phyloP scores from a whole-genome alignment of 2,888 invertebrate genomes.

The Abrostola triplasia region DNA sequence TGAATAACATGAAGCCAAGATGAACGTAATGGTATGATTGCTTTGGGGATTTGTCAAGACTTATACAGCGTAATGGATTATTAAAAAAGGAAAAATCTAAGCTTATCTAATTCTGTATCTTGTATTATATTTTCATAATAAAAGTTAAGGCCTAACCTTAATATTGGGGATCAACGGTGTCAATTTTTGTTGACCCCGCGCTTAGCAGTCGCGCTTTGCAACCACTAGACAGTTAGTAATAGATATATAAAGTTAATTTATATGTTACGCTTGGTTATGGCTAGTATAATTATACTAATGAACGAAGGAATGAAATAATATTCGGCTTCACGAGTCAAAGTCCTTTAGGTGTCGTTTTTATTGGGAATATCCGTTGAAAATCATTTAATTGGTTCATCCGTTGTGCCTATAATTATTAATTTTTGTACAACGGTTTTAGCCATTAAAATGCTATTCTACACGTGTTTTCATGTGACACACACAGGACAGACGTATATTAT shows the following conservation, averaged over 20 bases:
- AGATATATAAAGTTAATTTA: too few species aligned
- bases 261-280: too few species aligned
- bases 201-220: too few species aligned
- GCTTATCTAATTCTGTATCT: too few species aligned
- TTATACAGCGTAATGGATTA: not conserved
- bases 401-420: conserved; percentile 4
- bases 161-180: too few species aligned
- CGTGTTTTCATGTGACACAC: not conserved
- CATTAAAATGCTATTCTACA: not conserved
- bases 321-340: not conserved
- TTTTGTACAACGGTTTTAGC: not conserved
- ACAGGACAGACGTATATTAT: not conserved
- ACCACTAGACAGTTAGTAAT: too few species aligned
- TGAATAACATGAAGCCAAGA: not conserved
- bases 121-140: too few species aligned
- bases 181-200: too few species aligned
- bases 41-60: conserved; percentile 2
- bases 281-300: not conserved
- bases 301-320: not conserved
- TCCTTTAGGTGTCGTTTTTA: conserved; percentile 12
- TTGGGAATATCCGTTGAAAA: conserved; percentile 29
- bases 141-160: too few species aligned
- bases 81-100: too few species aligned
- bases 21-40: not conserved
- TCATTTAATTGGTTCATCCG: conserved; percentile 21